Conservation (phyloP, 1,140 invertebrate genomes). For the Planococcus citri region DNA sequence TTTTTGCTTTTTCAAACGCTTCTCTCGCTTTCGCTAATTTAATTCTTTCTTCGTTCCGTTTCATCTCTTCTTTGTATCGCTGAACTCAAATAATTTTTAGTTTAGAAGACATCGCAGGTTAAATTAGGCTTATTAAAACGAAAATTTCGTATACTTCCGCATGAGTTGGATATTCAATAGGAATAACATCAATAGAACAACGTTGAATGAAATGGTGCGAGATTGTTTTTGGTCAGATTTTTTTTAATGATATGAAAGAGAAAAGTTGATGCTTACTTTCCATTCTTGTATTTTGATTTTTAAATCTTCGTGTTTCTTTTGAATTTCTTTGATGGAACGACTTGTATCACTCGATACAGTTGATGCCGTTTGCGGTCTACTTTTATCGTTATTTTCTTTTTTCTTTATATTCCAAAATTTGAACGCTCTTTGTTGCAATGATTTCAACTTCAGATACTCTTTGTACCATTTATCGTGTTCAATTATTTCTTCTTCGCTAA, state of each 20-base stretch:
- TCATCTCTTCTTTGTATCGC: neutral
- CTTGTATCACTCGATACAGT: neutral
- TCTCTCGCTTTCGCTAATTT: neutral
- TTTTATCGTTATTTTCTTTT: neutral
- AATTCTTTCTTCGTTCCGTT: neutral
- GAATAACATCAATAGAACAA: neutral
- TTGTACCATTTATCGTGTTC: slow-evolving; percentile 11
- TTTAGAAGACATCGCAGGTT: no score
- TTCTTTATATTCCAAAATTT: neutral
- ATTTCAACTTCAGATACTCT: neutral
- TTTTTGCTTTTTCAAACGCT: neutral
- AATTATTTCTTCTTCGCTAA: neutral
- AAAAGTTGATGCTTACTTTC: neutral
- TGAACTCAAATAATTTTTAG: neutral
- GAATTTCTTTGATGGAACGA: neutral
- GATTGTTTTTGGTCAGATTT: no score
- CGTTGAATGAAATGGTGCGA: no score
- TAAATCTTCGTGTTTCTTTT: neutral
- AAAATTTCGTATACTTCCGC: neutral
- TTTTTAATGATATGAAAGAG: no score
- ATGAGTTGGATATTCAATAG: neutral
- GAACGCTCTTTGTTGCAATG: neutral
- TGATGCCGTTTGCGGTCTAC: neutral
- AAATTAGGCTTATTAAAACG: no score
- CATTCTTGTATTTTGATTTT: neutral